phyloP scores from a whole-genome alignment of 1,140 invertebrate species.

The Lucilia sericata region DNA sequence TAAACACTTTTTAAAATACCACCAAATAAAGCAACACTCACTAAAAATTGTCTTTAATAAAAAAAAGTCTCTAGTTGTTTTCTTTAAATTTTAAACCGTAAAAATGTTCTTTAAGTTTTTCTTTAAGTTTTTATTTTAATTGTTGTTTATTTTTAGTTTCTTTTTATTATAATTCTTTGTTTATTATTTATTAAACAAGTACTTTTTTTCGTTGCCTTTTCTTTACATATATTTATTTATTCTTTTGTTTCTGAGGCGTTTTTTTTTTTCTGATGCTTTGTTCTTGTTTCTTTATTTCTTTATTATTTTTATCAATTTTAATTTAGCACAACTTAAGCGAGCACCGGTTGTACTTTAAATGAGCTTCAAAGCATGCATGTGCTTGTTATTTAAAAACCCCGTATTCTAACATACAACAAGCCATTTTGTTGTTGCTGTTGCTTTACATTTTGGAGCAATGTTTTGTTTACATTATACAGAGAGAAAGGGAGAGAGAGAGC shows the following conservation, averaged over 20 bases:
- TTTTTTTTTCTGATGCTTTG: slow-evolving; percentile 11
- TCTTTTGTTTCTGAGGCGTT: background rate
- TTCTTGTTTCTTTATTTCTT: background rate
- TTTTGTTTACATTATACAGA: background rate
- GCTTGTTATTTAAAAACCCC: slow-evolving; percentile 29
- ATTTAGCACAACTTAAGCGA: slow-evolving; percentile 37
- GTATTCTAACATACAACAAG: slow-evolving; percentile 14
- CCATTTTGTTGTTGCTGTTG: slow-evolving; percentile 6
- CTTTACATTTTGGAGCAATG: background rate
- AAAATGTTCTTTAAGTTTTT: slow-evolving; percentile 19
- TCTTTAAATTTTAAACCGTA: background rate
- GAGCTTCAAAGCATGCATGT: slow-evolving; percentile 31
- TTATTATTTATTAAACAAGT: background rate
- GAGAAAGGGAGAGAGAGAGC: too few relatives aligned
- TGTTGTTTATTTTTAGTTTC: slow-evolving; percentile 30
- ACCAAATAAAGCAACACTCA: background rate
- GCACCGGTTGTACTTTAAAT: slow-evolving; percentile 42
- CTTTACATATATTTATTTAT: background rate
- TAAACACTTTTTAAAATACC: slow-evolving; percentile 34
- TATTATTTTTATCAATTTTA: background rate
- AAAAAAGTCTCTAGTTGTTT: background rate
- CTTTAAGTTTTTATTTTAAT: slow-evolving; percentile 10
- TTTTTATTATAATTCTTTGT: background rate
- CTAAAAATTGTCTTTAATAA: background rate
- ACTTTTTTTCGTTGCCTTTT: background rate